Base-by-base conservation (phyloP, 2,888 invertebrate species). In the Dryocosmus kuriphilus region DNA sequence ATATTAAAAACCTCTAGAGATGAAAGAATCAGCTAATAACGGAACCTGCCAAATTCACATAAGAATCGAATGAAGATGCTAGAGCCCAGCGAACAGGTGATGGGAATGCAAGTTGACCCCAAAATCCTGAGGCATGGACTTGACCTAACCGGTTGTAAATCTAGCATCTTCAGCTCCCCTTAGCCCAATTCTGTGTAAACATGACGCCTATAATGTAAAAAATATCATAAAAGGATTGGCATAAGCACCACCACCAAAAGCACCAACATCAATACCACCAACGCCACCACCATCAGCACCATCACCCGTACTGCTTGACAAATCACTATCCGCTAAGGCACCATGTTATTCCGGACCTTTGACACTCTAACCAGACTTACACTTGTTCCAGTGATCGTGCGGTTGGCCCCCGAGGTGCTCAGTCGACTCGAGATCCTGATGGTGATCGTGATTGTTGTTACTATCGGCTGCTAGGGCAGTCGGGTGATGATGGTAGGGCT, bases 361-460 rank as follows among this genome's bases (percentile, higher is more conserved):
- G 32, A 78, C 79, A 76, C 75, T 76, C 46, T 65, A 38, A 74
- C 76, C 30, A 74, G 84, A 90, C 90, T 90, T 90, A 90, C 90
- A 90, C 90, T 90, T 90, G 84, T 83, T 88, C 90, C 90, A 88
- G 77, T 88, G 89, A 82, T 90, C 89, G 84, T 88, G 88, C 35
- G 85, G 86, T 74, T 88, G 89, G 80, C 83, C 76, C 76, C 85
- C 82, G 77, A 86, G 85, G 76, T 87, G 88, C 77, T 89, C 89
- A 61, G 77, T 80, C 76, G 86, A 80, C 81, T 88, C 88, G 85
- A 90, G 87, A 83, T 90, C 88, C 82, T 89, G 87, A 83, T 90
- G 90, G 82, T 90, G 90, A 82, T 90, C 90, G 85, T 90, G 88
- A 82, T 90, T 90, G 88, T 90, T 90, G 87, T 90, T 90, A 83